These are phyloP conservation scores for Macropus fuliginosus DNA, from an alignment of 2,797 vertebrate genomes.

Conservation along the genomic window DNA sequence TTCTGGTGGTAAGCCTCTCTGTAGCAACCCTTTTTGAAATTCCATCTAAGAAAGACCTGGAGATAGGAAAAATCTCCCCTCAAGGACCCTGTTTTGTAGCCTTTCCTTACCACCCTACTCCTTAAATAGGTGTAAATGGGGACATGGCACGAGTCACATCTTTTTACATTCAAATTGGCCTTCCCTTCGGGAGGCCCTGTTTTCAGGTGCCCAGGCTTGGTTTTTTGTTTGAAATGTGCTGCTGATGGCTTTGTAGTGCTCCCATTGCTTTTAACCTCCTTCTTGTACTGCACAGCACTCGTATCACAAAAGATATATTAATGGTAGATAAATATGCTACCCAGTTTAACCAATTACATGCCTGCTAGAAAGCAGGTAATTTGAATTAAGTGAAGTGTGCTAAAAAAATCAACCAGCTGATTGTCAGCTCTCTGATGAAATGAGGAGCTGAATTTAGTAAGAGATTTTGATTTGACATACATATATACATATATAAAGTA, in stretches of 20 bases:
- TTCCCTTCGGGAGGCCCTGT: constrained; percentile 15
- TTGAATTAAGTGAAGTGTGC: constrained; percentile 16
- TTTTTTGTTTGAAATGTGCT: constrained; percentile 42
- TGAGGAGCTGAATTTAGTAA: constrained; percentile 35
- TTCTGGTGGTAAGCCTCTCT: background rate
- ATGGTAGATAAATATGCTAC: constrained; percentile 43
- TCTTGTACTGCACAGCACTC: background rate
- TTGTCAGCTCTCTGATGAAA: constrained; percentile 49
- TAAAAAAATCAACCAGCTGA: background rate
- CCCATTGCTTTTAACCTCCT: background rate
- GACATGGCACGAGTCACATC: background rate
- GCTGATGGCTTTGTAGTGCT: background rate
- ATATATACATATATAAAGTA: background rate
- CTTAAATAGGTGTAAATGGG: background rate
- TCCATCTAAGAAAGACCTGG: background rate
- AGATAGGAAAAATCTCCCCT: background rate
- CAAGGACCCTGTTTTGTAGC: fast-evolving
- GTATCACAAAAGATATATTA: constrained; percentile 7
- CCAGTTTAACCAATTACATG: constrained; percentile 35
- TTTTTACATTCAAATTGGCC: background rate
- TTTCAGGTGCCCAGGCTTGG: constrained; percentile 1
- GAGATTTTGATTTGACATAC: constrained; percentile 31
- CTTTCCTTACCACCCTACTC: background rate
- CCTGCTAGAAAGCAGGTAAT: constrained; percentile 8
- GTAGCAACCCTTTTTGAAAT: background rate